Evolutionary conservation across 1,140 invertebrate species (phyloP), one percentile per base, ranked within the genome.

Genomic region (Protaetia brevitarsis): DNA sequence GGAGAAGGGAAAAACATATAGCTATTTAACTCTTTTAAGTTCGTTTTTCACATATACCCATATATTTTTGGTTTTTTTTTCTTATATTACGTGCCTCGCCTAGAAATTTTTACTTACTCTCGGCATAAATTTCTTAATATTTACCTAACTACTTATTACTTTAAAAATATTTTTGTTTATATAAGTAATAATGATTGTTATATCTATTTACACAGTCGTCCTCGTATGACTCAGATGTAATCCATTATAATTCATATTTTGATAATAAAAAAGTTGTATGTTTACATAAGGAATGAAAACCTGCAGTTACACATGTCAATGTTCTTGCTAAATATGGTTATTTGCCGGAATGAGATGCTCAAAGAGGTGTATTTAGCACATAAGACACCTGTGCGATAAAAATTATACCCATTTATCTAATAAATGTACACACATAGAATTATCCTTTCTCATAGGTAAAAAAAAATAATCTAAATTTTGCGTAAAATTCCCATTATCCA

Each of bases 91-190:
- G 41, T 51, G 41, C 41, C 41, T 51, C 19, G 41, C 41, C 41
- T 51, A 51, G 19, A 51, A 51, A 19, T 51, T 51, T 51, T 51
- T 51, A 51, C 19, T 51, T 51, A 51, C 16, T 51, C 16, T 51
- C 26, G 26, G 19, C 41, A 51, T 51, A 51, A 51, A 51, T 51
- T 51, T 51, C 41, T 51, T 51, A 51, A 51, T 51, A 10, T 51
- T 51, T 23, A 51, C 41, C 5, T 51, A 23, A 23, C 41, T 51
- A 51, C 26, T 51, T 51, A 51, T 51, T 51, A 51, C 41, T 16
- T 51, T 51, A 51, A 51, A 51, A 51, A 51, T 51, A 51, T 51
- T 51, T 51, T 51, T 51, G 41, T 51, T 23, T 51, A 51, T 51
- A 16, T 51, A 51, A 51, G 41, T 19, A 51, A 51, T 51, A 51